Conservation (phyloP, 2,888 invertebrate species). For the Anorthoa munda region DNA sequence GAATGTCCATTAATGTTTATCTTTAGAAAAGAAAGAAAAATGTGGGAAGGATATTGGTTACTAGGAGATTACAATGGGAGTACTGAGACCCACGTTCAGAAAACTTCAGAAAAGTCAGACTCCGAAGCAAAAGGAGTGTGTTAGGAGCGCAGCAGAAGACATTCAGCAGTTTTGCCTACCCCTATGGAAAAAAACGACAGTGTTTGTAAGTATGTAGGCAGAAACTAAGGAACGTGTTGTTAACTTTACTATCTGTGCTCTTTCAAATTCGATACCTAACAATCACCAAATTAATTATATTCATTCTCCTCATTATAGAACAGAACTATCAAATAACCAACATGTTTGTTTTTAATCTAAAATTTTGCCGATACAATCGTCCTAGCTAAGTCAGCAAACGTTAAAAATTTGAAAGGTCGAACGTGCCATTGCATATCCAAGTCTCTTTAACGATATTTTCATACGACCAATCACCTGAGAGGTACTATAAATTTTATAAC, state of each 20-base stretch:
- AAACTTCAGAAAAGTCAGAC: no score
- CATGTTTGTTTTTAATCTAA: conserved; percentile 78
- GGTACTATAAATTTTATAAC: conserved; percentile 73
- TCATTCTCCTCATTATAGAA: background rate
- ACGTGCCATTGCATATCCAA: conserved; percentile 81
- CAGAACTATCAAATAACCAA: conserved; percentile 45
- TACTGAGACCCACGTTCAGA: no score
- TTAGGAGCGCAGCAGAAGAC: no score
- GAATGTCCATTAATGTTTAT: conserved; percentile 19
- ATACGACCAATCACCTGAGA: conserved; percentile 78
- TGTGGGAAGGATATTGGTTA: background rate
- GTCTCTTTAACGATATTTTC: conserved; percentile 72
- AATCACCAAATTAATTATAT: background rate
- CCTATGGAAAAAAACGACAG: no score
- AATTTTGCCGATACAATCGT: conserved; percentile 64
- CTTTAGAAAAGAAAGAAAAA: background rate
- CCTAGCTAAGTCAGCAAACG: conserved; percentile 67
- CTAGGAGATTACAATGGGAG: background rate
- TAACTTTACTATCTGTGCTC: background rate
- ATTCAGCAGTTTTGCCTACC: no score
- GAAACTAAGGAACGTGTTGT: no score
- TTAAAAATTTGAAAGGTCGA: conserved; percentile 71
- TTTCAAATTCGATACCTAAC: background rate
- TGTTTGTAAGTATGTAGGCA: no score
- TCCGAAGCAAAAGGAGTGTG: no score